phyloP scores from a whole-genome alignment of 2,797 vertebrate genomes.

The Chelidonichthys spinosus region DNA sequence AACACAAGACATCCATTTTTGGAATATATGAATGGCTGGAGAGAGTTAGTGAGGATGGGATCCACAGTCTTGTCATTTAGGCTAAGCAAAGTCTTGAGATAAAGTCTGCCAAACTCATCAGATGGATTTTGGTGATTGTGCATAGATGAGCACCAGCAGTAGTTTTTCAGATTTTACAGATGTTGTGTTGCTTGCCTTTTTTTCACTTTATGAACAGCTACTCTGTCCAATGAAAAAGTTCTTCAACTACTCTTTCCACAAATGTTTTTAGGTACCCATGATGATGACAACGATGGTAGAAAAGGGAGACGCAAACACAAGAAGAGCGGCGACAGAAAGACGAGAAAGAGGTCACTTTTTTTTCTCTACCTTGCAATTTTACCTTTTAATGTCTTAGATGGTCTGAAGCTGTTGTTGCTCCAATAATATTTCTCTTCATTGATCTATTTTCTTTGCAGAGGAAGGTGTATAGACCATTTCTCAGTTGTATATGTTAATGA shows the following conservation, averaged over 20 bases:
- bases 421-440: not conserved
- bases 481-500: too few relatives aligned
- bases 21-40: too few relatives aligned
- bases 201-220: not conserved
- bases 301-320: constrained; percentile 67
- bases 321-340: constrained; percentile 73
- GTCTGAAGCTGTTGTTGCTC: too few relatives aligned
- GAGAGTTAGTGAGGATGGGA: too few relatives aligned
- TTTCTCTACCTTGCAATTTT: not conserved
- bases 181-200: not conserved
- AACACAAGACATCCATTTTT: too few relatives aligned
- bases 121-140: not conserved
- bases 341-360: constrained; percentile 71
- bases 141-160: not conserved
- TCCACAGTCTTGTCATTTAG: not conserved
- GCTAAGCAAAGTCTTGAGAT: not conserved
- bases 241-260: not conserved
- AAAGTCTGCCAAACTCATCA: not conserved
- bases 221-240: not conserved
- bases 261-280: constrained; percentile 50
- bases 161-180: not conserved
- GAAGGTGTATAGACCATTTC: too few relatives aligned
- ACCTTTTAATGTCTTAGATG: not conserved
- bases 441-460: not conserved
- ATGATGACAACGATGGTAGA: constrained; percentile 42